Evolutionary conservation across 1,140 invertebrate species (phyloP).

Genomic region (Parapsyche elsis): DNA sequence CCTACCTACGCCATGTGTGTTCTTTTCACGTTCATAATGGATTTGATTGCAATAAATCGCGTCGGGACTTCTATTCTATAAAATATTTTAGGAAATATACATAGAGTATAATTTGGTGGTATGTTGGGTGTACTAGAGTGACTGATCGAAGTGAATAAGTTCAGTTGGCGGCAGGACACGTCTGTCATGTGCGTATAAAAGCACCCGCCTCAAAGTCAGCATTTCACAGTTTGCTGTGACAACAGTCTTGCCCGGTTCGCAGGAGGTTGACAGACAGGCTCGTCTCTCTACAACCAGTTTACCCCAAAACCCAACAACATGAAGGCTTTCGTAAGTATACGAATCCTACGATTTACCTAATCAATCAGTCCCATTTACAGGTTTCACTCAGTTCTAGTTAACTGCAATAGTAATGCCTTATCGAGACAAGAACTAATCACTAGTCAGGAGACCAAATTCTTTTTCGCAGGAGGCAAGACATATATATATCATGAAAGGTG

Average conservation of each 20-base stretch:
- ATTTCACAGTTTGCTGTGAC: constrained; percentile 46
- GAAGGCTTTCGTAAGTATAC: constrained; percentile 48
- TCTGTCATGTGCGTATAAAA: constrained; percentile 44
- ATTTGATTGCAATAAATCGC: too few species aligned
- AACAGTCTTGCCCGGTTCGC: constrained; percentile 44
- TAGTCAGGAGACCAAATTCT: neutral
- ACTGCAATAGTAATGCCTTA: too few species aligned
- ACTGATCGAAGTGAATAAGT: constrained; percentile 8
- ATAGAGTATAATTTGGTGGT: neutral
- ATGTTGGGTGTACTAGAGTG: neutral
- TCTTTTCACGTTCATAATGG: too few species aligned
- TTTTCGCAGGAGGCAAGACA: neutral
- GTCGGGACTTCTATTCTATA: too few species aligned
- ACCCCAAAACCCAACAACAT: constrained; percentile 14
- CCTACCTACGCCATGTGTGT: too few species aligned
- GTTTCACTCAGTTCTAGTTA: too few species aligned
- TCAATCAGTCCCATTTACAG: too few species aligned
- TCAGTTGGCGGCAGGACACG: constrained; percentile 27
- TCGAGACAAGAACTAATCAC: neutral
- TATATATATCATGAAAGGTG: neutral
- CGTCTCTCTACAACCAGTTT: neutral
- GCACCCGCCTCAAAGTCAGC: neutral
- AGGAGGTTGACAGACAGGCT: constrained; percentile 47
- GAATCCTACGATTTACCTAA: too few species aligned
- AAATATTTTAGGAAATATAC: neutral